These are phyloP conservation scores for Hypanus sabinus DNA, from an alignment of 2,113 vertebrate species.

Conservation along the genomic window DNA sequence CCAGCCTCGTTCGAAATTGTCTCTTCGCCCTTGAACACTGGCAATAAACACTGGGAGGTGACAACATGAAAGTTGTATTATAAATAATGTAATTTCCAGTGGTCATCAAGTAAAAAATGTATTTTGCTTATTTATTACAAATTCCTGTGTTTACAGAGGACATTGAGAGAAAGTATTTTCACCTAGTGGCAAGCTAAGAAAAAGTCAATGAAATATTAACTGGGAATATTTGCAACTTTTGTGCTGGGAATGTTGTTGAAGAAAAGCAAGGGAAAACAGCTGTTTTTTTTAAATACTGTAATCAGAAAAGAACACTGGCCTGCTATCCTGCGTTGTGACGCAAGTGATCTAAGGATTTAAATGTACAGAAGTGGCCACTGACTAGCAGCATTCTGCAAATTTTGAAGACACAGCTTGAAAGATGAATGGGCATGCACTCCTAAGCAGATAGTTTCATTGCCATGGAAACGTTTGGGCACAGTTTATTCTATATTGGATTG, in stretches of 20 bases:
- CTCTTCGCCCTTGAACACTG: not conserved
- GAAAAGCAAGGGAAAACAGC: not conserved
- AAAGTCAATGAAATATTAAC: not conserved
- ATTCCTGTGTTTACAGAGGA: not conserved
- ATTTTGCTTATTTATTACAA: not conserved
- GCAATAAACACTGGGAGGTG: not conserved
- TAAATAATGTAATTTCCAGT: not conserved
- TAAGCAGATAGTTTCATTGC: constrained; percentile 12
- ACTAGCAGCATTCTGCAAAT: not conserved
- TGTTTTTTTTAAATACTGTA: not conserved
- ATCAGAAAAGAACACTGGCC: not conserved
- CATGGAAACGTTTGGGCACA: constrained; percentile 21
- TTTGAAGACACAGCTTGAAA: not conserved
- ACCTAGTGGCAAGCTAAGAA: not conserved
- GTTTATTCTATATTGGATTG: constrained; percentile 10
- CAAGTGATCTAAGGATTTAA: not conserved
- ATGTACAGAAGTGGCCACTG: not conserved
- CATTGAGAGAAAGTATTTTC: not conserved
- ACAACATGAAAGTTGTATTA: not conserved
- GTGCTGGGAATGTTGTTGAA: not conserved
- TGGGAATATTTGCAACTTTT: not conserved
- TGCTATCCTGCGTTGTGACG: not conserved
- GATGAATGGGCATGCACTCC: constrained; percentile 20
- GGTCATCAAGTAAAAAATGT: not conserved
- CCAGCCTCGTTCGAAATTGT: too few species aligned